Conservation (phyloP, 2,113 vertebrate species). For the Neolamprologus kungweensis region DNA sequence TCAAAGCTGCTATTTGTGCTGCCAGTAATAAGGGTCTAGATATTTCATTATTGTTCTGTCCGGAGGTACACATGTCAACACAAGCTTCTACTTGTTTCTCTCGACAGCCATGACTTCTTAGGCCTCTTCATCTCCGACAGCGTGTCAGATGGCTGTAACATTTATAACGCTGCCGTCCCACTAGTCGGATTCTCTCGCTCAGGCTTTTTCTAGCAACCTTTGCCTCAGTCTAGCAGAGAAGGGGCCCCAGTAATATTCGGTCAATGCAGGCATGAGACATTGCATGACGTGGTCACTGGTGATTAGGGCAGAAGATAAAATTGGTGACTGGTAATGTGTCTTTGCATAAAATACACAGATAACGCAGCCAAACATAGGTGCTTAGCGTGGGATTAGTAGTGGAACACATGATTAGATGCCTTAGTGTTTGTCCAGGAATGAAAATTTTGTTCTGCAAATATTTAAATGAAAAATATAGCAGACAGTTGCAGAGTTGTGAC, state of each 20-base stretch:
- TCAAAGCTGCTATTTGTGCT: not conserved
- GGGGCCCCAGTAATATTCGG: not conserved
- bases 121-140: not conserved
- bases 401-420: not conserved
- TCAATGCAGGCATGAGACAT: not conserved
- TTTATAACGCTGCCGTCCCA: not conserved
- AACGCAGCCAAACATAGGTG: not conserved
- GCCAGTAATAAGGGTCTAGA: not conserved
- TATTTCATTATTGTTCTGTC: slow-evolving; percentile 3
- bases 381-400: not conserved
- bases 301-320: not conserved
- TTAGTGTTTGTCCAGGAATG: not conserved
- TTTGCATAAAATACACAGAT: not conserved
- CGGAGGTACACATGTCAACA: slow-evolving; percentile 5
- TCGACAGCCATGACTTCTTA: not conserved
- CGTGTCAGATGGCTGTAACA: not conserved
- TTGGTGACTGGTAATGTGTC: not conserved
- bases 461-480: not conserved
- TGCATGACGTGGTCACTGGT: not conserved
- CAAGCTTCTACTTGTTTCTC: slow-evolving; percentile 8
- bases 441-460: not conserved
- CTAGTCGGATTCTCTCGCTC: not conserved
- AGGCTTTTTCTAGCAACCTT: not conserved
- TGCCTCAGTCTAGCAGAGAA: not conserved
- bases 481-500: not conserved